Conservation (phyloP, 2,797 vertebrate genomes). For the Botia almorhae region DNA sequence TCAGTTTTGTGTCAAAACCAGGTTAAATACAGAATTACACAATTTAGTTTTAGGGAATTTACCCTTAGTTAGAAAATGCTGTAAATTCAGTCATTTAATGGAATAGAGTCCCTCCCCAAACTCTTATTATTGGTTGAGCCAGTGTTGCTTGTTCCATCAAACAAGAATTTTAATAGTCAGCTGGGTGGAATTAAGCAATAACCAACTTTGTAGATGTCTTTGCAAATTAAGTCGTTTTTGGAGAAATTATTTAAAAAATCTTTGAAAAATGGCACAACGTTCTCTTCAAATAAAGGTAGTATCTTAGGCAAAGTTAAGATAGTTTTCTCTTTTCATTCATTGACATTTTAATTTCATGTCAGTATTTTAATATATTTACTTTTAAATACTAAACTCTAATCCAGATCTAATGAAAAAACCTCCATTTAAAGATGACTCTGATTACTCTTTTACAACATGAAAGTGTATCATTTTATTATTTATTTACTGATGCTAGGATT, state of each 20-base stretch:
- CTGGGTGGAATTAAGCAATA: too few relatives aligned
- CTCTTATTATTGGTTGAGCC: not conserved
- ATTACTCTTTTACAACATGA: not conserved
- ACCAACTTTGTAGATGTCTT: too few relatives aligned
- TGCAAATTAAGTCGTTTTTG: not conserved
- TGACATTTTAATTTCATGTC: not conserved
- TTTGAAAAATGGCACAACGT: too few relatives aligned
- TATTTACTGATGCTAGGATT: not conserved
- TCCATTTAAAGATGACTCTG: not conserved
- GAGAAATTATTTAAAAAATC: too few relatives aligned
- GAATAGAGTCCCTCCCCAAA: not conserved
- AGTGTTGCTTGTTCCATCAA: not conserved
- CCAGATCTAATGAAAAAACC: conserved; percentile 1
- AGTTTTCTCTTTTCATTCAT: not conserved
- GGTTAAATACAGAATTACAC: too few relatives aligned
- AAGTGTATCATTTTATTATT: not conserved
- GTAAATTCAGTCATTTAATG: too few relatives aligned
- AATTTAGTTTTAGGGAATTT: too few relatives aligned
- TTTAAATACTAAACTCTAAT: conserved; percentile 1
- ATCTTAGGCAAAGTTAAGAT: not conserved
- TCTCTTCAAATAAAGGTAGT: too few relatives aligned
- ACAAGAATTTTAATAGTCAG: too few relatives aligned
- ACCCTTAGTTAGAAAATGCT: too few relatives aligned
- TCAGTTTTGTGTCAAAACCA: not conserved
- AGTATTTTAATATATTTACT: not conserved